Conservation (phyloP, 2,113 vertebrate genomes). For the Onychostruthus taczanowskii region DNA sequence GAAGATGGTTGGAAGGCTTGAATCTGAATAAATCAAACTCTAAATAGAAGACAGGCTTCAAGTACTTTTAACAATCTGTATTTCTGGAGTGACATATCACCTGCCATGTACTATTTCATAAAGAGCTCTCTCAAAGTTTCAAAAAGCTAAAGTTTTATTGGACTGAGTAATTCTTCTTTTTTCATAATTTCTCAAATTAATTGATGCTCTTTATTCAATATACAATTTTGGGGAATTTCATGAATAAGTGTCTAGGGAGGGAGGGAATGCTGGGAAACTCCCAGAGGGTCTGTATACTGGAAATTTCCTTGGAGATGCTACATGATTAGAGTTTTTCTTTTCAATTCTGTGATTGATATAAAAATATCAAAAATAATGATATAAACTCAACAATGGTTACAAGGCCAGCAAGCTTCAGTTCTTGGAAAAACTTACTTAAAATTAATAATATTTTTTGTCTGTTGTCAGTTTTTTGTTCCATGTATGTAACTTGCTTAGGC, state of each 20-base stretch:
- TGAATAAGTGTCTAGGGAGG: not conserved
- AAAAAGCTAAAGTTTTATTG: not conserved
- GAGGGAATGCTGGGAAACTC: not conserved
- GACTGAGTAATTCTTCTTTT: not conserved
- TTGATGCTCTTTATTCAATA: not conserved
- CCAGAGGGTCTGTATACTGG: not conserved
- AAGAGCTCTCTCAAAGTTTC: not conserved
- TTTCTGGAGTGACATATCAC: not conserved
- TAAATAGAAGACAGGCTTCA: not conserved
- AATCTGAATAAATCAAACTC: not conserved
- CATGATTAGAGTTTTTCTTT: not conserved
- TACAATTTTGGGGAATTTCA: not conserved
- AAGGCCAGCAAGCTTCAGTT: not conserved
- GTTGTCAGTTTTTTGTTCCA: not conserved
- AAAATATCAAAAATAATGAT: not conserved
- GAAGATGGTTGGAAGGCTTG: not conserved
- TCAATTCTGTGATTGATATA: not conserved
- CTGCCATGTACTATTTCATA: not conserved
- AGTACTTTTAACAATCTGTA: not conserved
- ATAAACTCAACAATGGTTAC: not conserved
- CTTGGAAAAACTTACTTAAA: not conserved
- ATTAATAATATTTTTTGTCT: not conserved
- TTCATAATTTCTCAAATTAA: not conserved
- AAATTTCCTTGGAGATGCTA: not conserved
- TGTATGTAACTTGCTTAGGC: not conserved